Conservation (phyloP, 2,113 vertebrate species). For the Microcebus ravelobensis region DNA sequence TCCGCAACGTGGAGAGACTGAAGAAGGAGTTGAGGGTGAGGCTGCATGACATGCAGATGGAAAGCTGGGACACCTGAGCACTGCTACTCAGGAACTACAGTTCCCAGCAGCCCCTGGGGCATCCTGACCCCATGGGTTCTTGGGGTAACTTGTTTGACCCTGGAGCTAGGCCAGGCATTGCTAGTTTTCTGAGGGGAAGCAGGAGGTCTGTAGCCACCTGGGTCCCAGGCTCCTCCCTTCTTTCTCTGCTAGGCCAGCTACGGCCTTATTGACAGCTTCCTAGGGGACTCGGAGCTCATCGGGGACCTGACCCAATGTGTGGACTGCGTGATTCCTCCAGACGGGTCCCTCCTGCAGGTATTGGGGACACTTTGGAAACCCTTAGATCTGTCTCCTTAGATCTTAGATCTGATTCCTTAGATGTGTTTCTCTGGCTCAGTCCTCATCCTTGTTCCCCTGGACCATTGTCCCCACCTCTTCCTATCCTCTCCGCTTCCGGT, state of each 20-base stretch:
- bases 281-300: slow-evolving; percentile 85
- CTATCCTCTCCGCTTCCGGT: neutral
- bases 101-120: neutral
- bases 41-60: neutral
- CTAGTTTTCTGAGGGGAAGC: neutral
- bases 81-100: neutral
- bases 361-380: neutral
- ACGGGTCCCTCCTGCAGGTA: slow-evolving; percentile 85
- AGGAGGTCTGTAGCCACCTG: neutral
- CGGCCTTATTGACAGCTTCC: slow-evolving; percentile 90
- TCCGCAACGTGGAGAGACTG: slow-evolving; percentile 92
- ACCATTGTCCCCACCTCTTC: neutral
- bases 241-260: slow-evolving; percentile 86
- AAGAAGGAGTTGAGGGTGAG: slow-evolving; percentile 91
- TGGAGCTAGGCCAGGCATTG: neutral
- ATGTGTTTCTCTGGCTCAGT: neutral
- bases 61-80: neutral
- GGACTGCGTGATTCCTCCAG: slow-evolving; percentile 88
- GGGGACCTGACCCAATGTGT: slow-evolving; percentile 92
- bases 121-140: neutral
- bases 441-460: neutral
- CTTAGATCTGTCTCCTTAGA: neutral
- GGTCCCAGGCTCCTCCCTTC: neutral
- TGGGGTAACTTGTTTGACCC: neutral
- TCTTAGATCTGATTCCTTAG: no score